Conservation (phyloP, 2,888 invertebrate species). For the Volucella zonaria region DNA sequence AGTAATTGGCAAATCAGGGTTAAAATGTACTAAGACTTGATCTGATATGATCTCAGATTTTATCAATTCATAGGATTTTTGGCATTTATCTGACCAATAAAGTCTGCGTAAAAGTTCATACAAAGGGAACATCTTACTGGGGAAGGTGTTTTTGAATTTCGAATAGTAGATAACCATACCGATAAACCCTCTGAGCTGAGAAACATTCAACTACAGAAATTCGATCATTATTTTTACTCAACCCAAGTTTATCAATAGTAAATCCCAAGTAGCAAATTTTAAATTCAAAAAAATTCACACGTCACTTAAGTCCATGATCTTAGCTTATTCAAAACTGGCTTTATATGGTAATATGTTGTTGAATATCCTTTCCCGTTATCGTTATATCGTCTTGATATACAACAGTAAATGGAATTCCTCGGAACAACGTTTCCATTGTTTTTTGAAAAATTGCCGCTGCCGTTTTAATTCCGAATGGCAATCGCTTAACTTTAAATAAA, state of each 20-base stretch:
- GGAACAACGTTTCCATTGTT: slow-evolving; percentile 76
- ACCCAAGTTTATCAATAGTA: slow-evolving; percentile 74
- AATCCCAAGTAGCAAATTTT: slow-evolving; percentile 42
- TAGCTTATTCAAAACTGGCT: slow-evolving; percentile 74
- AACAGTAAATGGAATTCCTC: slow-evolving; percentile 66
- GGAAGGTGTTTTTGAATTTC: slow-evolving; percentile 76
- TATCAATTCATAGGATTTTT: slow-evolving; percentile 27
- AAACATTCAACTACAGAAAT: slow-evolving; percentile 49
- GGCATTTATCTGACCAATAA: slow-evolving; percentile 22
- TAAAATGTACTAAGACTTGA: slow-evolving; percentile 14
- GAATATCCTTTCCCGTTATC: slow-evolving; percentile 67
- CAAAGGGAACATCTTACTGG: slow-evolving; percentile 21
- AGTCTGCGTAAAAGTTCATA: slow-evolving; percentile 16
- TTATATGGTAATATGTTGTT: slow-evolving; percentile 70
- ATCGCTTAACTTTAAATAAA: slow-evolving; percentile 70
- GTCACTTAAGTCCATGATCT: slow-evolving; percentile 75
- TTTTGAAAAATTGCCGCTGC: slow-evolving; percentile 77
- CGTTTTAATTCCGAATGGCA: slow-evolving; percentile 75
- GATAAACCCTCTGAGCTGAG: slow-evolving; percentile 76
- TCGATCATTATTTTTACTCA: slow-evolving; percentile 70
- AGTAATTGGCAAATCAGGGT: too few species aligned
- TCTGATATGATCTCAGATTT: slow-evolving; percentile 40
- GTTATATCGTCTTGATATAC: slow-evolving; percentile 76
- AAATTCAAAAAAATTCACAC: slow-evolving; percentile 70
- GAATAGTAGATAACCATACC: slow-evolving; percentile 79